Evolutionary conservation across 1,140 invertebrate genomes (phyloP).

Genomic region (Heliconius congener): DNA sequence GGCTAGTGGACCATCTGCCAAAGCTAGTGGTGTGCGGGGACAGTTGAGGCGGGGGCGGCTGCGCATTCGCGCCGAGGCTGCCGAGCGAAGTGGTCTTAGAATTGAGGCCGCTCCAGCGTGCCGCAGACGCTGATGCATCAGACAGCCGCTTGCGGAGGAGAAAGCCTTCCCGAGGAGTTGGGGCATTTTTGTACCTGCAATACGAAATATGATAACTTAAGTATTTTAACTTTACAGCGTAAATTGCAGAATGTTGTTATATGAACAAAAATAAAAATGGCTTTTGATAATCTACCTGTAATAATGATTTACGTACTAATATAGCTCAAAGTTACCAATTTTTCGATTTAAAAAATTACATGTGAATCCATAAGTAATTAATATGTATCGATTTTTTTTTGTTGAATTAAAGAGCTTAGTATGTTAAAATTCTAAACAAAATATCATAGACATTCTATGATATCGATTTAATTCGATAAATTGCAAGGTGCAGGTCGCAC

Average conservation of each 20-base stretch:
- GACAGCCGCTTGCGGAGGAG: slow-evolving; percentile 85
- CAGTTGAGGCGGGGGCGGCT: slow-evolving; percentile 76
- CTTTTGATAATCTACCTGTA: no score
- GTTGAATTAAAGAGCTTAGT: background rate
- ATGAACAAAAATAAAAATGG: background rate
- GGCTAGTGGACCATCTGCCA: slow-evolving; percentile 92
- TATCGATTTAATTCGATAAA: background rate
- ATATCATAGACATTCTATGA: background rate
- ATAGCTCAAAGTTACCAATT: no score
- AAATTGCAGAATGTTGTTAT: background rate
- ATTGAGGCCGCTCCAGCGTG: slow-evolving; percentile 87
- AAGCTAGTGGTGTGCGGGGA: slow-evolving; percentile 82
- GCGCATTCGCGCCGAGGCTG: slow-evolving; percentile 82
- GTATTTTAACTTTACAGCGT: background rate
- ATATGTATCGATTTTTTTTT: background rate
- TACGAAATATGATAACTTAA: background rate
- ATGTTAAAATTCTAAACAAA: background rate
- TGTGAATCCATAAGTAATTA: no score
- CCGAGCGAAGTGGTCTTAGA: slow-evolving; percentile 90
- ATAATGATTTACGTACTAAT: no score
- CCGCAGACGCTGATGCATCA: slow-evolving; percentile 83
- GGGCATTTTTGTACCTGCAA: slow-evolving; percentile 89
- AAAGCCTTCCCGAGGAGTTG: slow-evolving; percentile 86
- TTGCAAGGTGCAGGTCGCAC: slow-evolving; percentile 6
- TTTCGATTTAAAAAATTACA: no score